These are phyloP conservation scores for Abrostola triplasia DNA, from an alignment of 2,888 invertebrate species.

Conservation along the genomic window DNA sequence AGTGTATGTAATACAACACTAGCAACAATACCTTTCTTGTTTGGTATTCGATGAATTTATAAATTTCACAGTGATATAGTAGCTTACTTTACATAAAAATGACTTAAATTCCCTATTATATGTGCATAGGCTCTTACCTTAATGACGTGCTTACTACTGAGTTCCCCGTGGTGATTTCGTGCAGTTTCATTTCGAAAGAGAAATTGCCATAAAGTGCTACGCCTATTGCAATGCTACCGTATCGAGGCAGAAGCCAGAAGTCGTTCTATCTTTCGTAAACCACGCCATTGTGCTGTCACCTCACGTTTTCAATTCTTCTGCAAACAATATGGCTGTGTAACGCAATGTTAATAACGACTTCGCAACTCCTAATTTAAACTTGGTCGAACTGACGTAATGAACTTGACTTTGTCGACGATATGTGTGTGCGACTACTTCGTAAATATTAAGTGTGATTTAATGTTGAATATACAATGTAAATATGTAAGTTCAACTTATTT, in stretches of 20 bases:
- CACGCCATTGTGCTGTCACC: slow-evolving; percentile 46
- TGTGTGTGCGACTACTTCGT: not conserved
- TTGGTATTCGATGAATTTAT: too few species aligned
- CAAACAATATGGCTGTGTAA: slow-evolving; percentile 40
- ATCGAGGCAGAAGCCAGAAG: slow-evolving; percentile 27
- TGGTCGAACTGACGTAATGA: slow-evolving; percentile 35
- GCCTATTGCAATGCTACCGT: slow-evolving; percentile 37
- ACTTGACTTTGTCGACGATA: slow-evolving; percentile 35
- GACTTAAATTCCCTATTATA: not conserved
- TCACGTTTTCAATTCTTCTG: slow-evolving; percentile 47
- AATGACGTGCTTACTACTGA: not conserved
- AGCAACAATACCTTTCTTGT: too few species aligned
- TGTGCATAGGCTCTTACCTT: not conserved
- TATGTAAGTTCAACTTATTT: too few species aligned
- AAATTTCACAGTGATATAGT: too few species aligned
- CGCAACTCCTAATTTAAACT: slow-evolving; percentile 45
- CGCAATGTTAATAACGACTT: slow-evolving; percentile 34
- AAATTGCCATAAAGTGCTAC: slow-evolving; percentile 42
- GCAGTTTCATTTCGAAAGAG: slow-evolving; percentile 46
- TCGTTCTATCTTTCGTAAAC: slow-evolving; percentile 30
- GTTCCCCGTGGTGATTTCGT: slow-evolving; percentile 23
- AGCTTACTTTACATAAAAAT: too few species aligned
- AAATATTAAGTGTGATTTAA: slow-evolving; percentile 11
- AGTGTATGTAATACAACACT: too few species aligned
- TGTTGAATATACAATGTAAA: not conserved